Evolutionary conservation across 2,888 invertebrate genomes (phyloP).

Genomic region (Xanthia togata): DNA sequence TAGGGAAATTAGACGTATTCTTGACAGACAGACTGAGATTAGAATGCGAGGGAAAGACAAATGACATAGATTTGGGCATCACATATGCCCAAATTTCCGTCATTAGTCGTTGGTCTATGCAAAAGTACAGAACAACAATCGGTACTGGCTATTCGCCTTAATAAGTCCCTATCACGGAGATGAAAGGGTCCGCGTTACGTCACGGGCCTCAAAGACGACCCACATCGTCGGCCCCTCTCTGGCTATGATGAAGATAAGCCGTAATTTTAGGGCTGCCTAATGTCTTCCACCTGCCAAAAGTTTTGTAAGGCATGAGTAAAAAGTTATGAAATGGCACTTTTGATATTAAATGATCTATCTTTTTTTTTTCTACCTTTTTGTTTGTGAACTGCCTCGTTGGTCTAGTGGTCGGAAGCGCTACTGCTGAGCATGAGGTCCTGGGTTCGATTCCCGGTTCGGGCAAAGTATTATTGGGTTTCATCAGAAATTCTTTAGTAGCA

Average conservation of each 20-base stretch:
- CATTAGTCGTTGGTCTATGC: conserved; percentile 1
- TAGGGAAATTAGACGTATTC: neutral
- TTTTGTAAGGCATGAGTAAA: neutral
- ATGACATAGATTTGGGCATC: too few species aligned
- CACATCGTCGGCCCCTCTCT: conserved; percentile 24
- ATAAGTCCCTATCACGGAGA: conserved; percentile 24
- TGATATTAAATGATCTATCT: too few species aligned
- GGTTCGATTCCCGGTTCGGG: too few species aligned
- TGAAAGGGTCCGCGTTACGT: conserved; percentile 52
- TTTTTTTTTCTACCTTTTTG: too few species aligned
- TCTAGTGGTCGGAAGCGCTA: too few species aligned
- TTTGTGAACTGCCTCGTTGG: too few species aligned
- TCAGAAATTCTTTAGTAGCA: too few species aligned
- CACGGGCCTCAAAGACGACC: conserved; percentile 56
- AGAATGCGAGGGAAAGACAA: neutral
- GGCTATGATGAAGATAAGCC: conserved; percentile 11
- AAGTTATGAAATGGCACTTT: neutral
- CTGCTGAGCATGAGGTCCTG: too few species aligned
- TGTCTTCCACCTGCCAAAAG: conserved; percentile 2
- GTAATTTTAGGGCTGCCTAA: conserved; percentile 33
- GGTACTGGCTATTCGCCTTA: conserved; percentile 10
- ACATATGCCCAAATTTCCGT: neutral
- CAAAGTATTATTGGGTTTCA: too few species aligned
- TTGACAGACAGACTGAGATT: too few species aligned
- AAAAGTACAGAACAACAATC: conserved; percentile 12